Conservation (phyloP, 2,888 invertebrate genomes). For the Agonopterix alstromeriana region DNA sequence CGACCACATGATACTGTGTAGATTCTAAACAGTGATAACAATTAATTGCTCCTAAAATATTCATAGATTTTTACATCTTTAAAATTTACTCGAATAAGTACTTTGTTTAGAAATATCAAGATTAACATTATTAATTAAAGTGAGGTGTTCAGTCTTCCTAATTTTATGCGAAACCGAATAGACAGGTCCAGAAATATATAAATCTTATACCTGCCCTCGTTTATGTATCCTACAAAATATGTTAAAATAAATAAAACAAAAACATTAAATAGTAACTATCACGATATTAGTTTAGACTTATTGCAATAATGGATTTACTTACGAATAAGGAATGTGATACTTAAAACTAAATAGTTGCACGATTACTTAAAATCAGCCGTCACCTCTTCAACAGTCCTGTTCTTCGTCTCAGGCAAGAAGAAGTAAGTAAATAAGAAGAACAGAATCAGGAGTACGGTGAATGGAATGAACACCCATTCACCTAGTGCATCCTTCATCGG, state of each 20-base stretch:
- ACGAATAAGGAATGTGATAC: constrained; percentile 39
- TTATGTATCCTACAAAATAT: not conserved
- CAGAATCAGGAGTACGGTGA: constrained; percentile 54
- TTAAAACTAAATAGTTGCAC: constrained; percentile 14
- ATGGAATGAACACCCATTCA: constrained; percentile 66
- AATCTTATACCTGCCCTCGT: not conserved
- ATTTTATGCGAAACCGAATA: constrained; percentile 33
- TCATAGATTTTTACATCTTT: constrained; percentile 1
- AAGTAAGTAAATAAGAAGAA: constrained; percentile 67
- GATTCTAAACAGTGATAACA: constrained; percentile 1
- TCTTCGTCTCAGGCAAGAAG: constrained; percentile 70
- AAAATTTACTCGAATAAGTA: constrained; percentile 40
- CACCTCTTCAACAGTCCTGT: constrained; percentile 68
- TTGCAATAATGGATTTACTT: constrained; percentile 34
- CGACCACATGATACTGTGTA: not conserved
- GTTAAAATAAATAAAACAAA: constrained; percentile 8
- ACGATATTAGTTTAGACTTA: constrained; percentile 46
- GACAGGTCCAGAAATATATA: constrained; percentile 12
- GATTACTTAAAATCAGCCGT: constrained; percentile 66
- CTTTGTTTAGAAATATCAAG: constrained; percentile 43
- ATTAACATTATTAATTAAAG: constrained; percentile 20
- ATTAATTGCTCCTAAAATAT: constrained; percentile 1
- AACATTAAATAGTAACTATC: constrained; percentile 31
- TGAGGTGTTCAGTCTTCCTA: constrained; percentile 57
- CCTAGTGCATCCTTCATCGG: constrained; percentile 49